Evolutionary conservation across 2,113 vertebrate genomes (phyloP).

Genomic region (Balaeniceps rex): DNA sequence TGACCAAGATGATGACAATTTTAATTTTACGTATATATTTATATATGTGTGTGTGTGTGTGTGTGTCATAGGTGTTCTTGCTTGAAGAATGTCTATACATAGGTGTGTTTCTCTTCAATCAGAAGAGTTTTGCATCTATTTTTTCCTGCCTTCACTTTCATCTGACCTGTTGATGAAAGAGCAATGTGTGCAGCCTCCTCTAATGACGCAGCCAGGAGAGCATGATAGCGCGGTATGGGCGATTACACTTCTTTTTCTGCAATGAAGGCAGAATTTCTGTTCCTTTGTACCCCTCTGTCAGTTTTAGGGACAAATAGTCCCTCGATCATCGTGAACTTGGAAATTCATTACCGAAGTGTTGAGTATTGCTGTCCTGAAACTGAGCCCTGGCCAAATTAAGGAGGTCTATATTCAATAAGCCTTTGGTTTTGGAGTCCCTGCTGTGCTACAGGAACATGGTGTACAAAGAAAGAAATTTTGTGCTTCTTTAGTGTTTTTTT

Average conservation of each 20-base stretch:
- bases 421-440: not conserved
- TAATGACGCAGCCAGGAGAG: not conserved
- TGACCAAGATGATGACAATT: not conserved
- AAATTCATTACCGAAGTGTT: not conserved
- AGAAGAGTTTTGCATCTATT: not conserved
- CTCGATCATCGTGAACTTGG: accelerated
- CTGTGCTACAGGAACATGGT: not conserved
- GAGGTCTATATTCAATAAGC: not conserved
- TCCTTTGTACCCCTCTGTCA: not conserved
- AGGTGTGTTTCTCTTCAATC: not conserved
- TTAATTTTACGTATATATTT: not conserved
- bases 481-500: not conserved
- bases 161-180: not conserved
- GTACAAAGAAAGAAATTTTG: not conserved
- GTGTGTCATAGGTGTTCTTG: not conserved
- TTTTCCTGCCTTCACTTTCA: not conserved
- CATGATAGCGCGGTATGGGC: not conserved
- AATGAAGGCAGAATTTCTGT: not conserved
- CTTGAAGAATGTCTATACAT: not conserved
- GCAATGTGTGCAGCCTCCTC: not conserved
- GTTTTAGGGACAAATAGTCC: not conserved
- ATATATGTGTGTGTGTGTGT: not conserved
- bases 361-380: conserved; percentile 11
- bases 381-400: not conserved
- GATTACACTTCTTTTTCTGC: not conserved